Percentiles rank a stretch among this genome's conserved stretches.
phyloP scores from a whole-genome alignment of 2,888 invertebrate genomes.

The Electrophaes corylata region DNA sequence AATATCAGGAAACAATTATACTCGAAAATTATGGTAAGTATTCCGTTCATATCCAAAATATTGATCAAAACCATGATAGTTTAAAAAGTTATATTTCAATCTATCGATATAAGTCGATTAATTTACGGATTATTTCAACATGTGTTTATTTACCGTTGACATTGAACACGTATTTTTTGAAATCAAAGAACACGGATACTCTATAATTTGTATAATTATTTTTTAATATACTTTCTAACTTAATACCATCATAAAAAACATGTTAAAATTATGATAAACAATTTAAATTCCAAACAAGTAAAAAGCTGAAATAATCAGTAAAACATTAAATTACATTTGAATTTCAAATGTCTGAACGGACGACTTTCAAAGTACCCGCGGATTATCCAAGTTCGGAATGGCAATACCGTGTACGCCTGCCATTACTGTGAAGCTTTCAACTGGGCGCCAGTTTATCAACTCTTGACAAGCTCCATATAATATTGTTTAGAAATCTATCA shows the following conservation, averaged over 20 bases:
- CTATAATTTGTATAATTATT: too few species aligned
- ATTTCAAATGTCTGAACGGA: constrained; percentile 21
- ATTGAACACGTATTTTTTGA: too few species aligned
- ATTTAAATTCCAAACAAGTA: constrained; percentile 14
- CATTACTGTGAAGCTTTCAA: constrained; percentile 22
- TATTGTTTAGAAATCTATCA: constrained; percentile 9
- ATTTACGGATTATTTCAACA: too few species aligned
- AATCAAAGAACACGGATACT: too few species aligned
- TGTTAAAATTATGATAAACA: background rate
- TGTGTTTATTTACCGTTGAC: too few species aligned
- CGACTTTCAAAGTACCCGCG: constrained; percentile 28
- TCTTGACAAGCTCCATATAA: constrained; percentile 5
- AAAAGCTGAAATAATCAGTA: constrained; percentile 21
- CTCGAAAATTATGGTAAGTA: too few species aligned
- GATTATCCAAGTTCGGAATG: constrained; percentile 38
- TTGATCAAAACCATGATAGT: too few species aligned
- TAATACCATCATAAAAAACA: background rate
- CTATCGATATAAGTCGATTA: too few species aligned
- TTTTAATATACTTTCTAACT: too few species aligned
- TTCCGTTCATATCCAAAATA: too few species aligned
- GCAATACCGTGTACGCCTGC: constrained; percentile 36
- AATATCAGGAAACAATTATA: too few species aligned
- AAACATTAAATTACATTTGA: constrained; percentile 25
- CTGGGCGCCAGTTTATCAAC: constrained; percentile 16
- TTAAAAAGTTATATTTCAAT: too few species aligned